Conservation (phyloP, 2,113 vertebrate species). For the Odontesthes bonariensis region DNA sequence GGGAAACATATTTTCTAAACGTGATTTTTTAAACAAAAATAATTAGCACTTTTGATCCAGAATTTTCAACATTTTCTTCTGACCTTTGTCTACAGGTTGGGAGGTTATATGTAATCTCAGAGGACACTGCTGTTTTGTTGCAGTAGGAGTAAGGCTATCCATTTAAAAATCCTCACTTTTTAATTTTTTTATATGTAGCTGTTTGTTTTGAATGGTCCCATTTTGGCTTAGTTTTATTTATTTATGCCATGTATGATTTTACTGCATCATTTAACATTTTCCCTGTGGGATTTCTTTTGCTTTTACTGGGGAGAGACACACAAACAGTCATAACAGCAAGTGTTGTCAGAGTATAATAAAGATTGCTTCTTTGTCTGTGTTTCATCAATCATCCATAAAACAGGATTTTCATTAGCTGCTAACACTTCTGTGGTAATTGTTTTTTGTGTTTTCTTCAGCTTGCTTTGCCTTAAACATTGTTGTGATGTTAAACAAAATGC, state of each 20-base stretch:
- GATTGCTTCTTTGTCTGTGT: slow-evolving; percentile 3
- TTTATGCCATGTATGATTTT: background rate
- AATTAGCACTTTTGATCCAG: background rate
- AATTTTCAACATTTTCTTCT: too few relatives aligned
- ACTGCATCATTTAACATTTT: background rate
- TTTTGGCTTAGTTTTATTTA: background rate
- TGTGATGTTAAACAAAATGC: slow-evolving; percentile 32
- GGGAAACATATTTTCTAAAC: too few relatives aligned
- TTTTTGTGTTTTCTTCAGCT: slow-evolving; percentile 32
- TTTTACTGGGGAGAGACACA: background rate
- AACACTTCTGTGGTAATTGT: slow-evolving; percentile 18
- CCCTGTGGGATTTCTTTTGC: background rate
- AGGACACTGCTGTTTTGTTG: too few relatives aligned
- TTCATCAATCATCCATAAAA: slow-evolving; percentile 49
- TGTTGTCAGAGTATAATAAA: slow-evolving; percentile 2
- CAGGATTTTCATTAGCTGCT: slow-evolving; percentile 27
- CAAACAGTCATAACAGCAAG: background rate
- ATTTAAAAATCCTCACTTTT: too few relatives aligned
- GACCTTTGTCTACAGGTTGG: too few relatives aligned
- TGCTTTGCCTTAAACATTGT: slow-evolving; percentile 8
- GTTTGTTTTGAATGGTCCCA: background rate
- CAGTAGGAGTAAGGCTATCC: too few relatives aligned
- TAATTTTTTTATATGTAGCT: background rate
- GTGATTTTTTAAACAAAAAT: background rate
- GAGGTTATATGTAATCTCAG: too few relatives aligned